Percentiles rank a stretch among this genome's conserved stretches.
Evolutionary conservation across 2,797 vertebrate species (phyloP).

Genomic region (Sparus aurata): DNA sequence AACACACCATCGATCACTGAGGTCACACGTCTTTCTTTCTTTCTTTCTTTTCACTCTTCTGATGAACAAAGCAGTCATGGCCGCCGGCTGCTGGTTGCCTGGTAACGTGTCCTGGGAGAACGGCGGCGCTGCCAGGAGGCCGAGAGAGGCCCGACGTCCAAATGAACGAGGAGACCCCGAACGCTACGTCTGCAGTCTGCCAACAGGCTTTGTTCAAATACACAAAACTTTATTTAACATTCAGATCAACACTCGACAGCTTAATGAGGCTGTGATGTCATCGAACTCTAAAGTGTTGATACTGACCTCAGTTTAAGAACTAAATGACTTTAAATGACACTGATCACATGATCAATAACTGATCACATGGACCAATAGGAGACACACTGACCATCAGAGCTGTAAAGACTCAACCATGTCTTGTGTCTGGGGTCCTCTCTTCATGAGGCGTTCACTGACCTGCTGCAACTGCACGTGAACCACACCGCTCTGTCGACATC

Average conservation of each 20-base stretch:
- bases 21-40: neutral
- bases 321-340: too few species aligned
- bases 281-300: neutral
- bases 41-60: neutral
- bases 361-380: neutral
- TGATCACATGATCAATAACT: too few species aligned
- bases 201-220: conserved; percentile 50
- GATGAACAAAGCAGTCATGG: conserved; percentile 63
- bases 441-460: conserved; percentile 48
- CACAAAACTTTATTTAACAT: conserved; percentile 63
- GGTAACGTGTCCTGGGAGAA: conserved; percentile 56
- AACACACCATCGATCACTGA: neutral
- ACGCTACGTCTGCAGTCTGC: conserved; percentile 16
- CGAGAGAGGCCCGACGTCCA: neutral
- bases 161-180: conserved; percentile 33
- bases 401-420: neutral
- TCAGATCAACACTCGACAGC: conserved; percentile 5
- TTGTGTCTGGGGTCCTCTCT: conserved; percentile 26
- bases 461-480: conserved; percentile 43
- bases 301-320: too few species aligned
- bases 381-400: neutral
- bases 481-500: conserved; percentile 7
- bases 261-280: conserved; percentile 21
- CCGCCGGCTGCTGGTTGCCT: conserved; percentile 53
- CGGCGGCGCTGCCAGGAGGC: conserved; percentile 18